Conservation (phyloP, 2,113 vertebrate genomes). For the Camelus bactrianus region DNA sequence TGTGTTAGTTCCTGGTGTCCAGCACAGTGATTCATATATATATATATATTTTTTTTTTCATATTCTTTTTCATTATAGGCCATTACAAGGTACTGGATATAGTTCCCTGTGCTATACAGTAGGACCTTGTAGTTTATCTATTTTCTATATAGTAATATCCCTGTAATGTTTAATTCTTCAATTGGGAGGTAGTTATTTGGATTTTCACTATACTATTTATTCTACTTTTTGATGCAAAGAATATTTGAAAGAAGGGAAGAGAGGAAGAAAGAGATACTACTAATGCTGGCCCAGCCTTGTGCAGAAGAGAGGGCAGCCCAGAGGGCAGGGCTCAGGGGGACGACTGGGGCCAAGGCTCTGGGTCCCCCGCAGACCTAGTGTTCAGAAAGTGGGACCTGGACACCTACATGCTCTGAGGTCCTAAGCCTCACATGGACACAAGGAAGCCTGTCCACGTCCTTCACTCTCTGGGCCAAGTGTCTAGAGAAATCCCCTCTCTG, state of each 20-base stretch:
- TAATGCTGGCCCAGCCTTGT: not conserved
- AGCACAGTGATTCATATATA: too few relatives aligned
- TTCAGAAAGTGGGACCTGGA: not conserved
- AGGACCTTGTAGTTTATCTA: too few relatives aligned
- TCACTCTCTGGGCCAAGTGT: slow-evolving; percentile 22
- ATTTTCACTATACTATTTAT: not conserved
- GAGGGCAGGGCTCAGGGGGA: not conserved
- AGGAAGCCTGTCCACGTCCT: not conserved
- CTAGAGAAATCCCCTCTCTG: slow-evolving; percentile 67
- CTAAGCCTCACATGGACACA: not conserved
- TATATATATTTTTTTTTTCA: too few relatives aligned
- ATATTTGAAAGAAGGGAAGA: not conserved
- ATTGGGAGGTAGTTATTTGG: not conserved
- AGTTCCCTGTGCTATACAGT: too few relatives aligned
- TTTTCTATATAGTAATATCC: too few relatives aligned
- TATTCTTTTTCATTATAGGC: too few relatives aligned
- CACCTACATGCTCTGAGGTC: not conserved
- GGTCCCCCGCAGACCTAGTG: not conserved
- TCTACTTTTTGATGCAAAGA: not conserved
- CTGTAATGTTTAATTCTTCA: not conserved
- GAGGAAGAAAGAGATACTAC: not conserved
- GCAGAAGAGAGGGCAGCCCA: not conserved
- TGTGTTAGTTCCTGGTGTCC: too few relatives aligned
- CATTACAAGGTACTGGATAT: too few relatives aligned
- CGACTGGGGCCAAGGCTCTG: not conserved